Conservation (phyloP, 1,140 invertebrate genomes). For the Cecropterus lyciades region DNA sequence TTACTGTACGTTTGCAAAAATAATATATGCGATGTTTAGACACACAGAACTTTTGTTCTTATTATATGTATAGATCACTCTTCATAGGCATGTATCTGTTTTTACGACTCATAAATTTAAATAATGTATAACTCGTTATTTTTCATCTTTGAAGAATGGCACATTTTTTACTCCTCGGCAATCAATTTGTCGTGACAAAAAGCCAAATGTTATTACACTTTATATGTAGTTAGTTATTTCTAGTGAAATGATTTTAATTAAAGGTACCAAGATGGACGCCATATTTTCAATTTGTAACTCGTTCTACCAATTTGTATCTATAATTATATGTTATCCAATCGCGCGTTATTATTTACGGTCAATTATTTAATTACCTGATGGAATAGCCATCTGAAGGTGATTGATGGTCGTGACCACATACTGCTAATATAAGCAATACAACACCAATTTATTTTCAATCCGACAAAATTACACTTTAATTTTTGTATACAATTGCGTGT, state of each 20-base stretch:
- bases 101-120: no score
- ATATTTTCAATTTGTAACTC: constrained; percentile 26
- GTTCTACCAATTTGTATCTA: constrained; percentile 11
- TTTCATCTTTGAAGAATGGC: no score
- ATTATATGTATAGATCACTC: no score
- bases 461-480: constrained; percentile 24
- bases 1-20: no score
- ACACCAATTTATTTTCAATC: constrained; percentile 22
- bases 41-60: no score
- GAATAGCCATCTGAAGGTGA: not conserved
- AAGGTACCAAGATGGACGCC: not conserved
- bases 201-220: no score
- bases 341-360: constrained; percentile 20
- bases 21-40: no score
- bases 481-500: constrained; percentile 10
- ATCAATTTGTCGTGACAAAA: no score
- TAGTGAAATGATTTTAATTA: constrained; percentile 1
- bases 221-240: no score
- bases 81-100: no score
- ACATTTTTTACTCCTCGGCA: no score
- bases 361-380: constrained; percentile 21
- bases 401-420: constrained; percentile 6
- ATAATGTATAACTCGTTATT: no score
- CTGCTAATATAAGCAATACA: constrained; percentile 1
- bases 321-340: constrained; percentile 22